Base-by-base conservation (phyloP, 2,113 vertebrate genomes). In the Lathamus discolor region DNA sequence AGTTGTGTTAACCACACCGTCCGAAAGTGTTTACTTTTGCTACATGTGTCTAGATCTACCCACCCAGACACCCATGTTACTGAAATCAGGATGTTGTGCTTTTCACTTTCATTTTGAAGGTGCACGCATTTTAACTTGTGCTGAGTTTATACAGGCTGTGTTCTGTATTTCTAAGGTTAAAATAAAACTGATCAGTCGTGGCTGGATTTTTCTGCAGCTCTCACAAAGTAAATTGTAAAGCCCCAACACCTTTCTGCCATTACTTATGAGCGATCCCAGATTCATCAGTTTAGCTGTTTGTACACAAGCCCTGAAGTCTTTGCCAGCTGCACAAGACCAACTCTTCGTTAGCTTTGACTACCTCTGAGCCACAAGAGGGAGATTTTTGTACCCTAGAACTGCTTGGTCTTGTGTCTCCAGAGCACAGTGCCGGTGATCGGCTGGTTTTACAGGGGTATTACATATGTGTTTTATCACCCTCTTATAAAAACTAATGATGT, bases 41-140 rank as follows among this genome's bases (percentile, higher is more conserved):
- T n/a, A 5, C 0, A 0, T 33, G 9, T 85, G 18, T 48, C 37
- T 44, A 18, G 33, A 31, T 63, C 35, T 2, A 37, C 20, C 31
- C 6, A 28, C 20, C 11, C 3, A 6, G 20, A 23, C 7, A 27
- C 19, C 15, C 64, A 5, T 10, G 2, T 59, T 48, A 19, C 3
- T n/a, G 15, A 84, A 64, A 11, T 46, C 4, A 20, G 2, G 11
- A 18, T 27, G 48, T 6, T 41, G 7, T 6, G 18, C 39, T 63
- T 94, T 54, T 44, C 35, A 7, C 39, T 66, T 82, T 15, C n/a
- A 12, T 69, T 69, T n/a, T 10, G 4, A 54, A 64, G 22, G 15
- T 9, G 57, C 2, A 0, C 10, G 7, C 11, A 17, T 66, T 28
- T 23, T 54, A 17, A 8, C 35, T 39, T 11, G 5, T 0, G 6